A percentile compares a stretch with the other conserved stretches of the same genome.
These are phyloP conservation scores for Xanthia togata DNA, from an alignment of 2,888 invertebrate genomes.

Conservation along the genomic window DNA sequence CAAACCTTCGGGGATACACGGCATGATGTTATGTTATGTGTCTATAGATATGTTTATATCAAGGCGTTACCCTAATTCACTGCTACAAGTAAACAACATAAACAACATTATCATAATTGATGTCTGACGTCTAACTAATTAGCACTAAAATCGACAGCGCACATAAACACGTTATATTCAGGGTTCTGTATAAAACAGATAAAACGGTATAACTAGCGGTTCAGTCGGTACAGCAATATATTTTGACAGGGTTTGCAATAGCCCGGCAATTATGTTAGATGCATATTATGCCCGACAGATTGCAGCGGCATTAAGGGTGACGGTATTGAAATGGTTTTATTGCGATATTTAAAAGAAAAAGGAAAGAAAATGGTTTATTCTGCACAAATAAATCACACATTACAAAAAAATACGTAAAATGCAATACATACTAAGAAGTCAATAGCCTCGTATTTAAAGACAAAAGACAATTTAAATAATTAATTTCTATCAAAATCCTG, in stretches of 20 bases:
- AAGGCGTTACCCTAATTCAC: background rate
- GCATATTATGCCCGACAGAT: constrained; percentile 45
- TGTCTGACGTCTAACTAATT: constrained; percentile 19
- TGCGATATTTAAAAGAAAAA: background rate
- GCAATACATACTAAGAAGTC: too few species aligned
- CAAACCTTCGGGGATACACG: too few species aligned
- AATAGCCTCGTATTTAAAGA: too few species aligned
- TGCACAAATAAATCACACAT: too few species aligned
- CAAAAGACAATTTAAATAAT: too few species aligned
- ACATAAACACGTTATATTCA: constrained; percentile 25
- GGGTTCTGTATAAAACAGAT: constrained; percentile 29
- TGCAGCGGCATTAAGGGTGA: background rate
- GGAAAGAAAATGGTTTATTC: too few species aligned
- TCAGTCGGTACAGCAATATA: constrained; percentile 40
- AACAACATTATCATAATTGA: constrained; percentile 28
- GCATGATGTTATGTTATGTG: too few species aligned
- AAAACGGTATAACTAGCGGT: constrained; percentile 42
- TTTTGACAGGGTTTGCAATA: constrained; percentile 59
- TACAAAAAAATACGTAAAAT: too few species aligned
- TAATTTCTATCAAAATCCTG: too few species aligned
- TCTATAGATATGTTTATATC: too few species aligned
- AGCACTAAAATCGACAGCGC: constrained; percentile 17
- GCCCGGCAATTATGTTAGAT: constrained; percentile 62
- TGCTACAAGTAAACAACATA: constrained; percentile 14
- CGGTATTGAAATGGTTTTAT: constrained; percentile 33